Evolutionary conservation across 37 sponge, comb jelly and placozoan species (phyloP).

Genomic region (Bolinopsis microptera): DNA sequence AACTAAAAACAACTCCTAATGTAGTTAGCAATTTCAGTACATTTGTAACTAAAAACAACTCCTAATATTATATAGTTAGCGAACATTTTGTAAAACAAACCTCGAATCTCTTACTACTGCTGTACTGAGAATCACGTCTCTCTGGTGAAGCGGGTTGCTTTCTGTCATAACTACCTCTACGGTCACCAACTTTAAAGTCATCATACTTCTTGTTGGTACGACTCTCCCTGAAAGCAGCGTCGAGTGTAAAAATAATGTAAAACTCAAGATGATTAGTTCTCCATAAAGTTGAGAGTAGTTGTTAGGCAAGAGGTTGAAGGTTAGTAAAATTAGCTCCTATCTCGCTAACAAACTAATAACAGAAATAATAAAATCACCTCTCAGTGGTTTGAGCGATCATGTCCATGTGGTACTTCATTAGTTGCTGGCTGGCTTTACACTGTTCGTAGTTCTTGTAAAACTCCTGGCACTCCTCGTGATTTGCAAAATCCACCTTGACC

Average conservation of each 20-base stretch:
- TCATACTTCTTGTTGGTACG: constrained; percentile 12
- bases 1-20: too few relatives aligned
- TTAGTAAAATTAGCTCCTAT: too few relatives aligned
- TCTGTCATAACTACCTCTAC: constrained; percentile 14
- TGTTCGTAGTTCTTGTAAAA: constrained; percentile 66
- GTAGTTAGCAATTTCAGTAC: too few relatives aligned
- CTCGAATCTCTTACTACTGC: constrained; percentile 23
- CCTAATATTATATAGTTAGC: too few relatives aligned
- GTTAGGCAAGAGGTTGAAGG: too few relatives aligned
- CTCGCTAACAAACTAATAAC: too few relatives aligned
- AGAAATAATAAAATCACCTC: too few relatives aligned
- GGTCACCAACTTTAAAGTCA: background rate
- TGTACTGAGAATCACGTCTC: background rate
- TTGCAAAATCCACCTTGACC: constrained; percentile 65
- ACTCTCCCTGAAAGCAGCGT: background rate
- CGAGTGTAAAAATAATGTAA: too few relatives aligned
- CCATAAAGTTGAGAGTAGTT: too few relatives aligned
- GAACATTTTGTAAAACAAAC: background rate
- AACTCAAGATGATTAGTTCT: too few relatives aligned
- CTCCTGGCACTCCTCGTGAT: constrained; percentile 54
- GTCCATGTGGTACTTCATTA: constrained; percentile 46
- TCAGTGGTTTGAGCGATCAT: constrained; percentile 29
- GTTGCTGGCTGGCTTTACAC: constrained; percentile 61
- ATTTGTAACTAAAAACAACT: too few relatives aligned
- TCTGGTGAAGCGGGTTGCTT: background rate